Base-by-base conservation (phyloP, 2,888 invertebrate genomes). In the Dicycla oo region DNA sequence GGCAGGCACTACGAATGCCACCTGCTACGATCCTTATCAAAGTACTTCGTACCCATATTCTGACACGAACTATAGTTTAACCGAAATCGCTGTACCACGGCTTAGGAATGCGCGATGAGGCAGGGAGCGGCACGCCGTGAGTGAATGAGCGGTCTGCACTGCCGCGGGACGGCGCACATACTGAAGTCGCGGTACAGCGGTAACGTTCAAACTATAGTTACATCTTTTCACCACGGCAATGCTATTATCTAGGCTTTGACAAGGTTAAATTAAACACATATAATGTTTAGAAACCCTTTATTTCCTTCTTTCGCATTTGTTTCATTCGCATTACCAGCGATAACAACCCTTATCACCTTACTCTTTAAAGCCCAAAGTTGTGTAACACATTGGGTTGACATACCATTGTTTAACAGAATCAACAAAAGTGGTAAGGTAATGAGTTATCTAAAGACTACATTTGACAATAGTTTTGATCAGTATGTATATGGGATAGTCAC, bases 281-380 rank as follows among this genome's bases (percentile, higher is more conserved):
- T 38, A 60, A 82, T 87, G 78, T 88, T 90, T 88, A 87, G 84
- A 92, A 93, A 91, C 86, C 87, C 81, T 94, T 94, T 94, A 94
- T 93, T 94, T 63, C 77, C 75, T 82, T 82, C 86, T 85, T 88
- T 84, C 80, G 80, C 86, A 76, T 78, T 83, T 85, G 85, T 88
- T 84, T 88, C 91, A 91, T 90, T 92, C 92, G 91, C 91, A 83
- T 80, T 81, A 68, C 60, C 76, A 86, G 91, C 93, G 92, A 93
- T 93, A 93, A 94, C 93, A 93, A 92, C 85, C 88, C 86, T 88
- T 88, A 88, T 86, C 83, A 78, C 86, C 74, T 76, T 83, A 84
- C 82, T 75, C 75, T 66, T 81, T 85, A 82, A 75, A 82, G 78
- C 82, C 85, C 84, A 80, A 78, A 78, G 78, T 86, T 86, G 85